Percentiles rank a stretch among this genome's conserved stretches.
phyloP scores from a whole-genome alignment of 2,888 invertebrate genomes.

The Choreutis nemorana region DNA sequence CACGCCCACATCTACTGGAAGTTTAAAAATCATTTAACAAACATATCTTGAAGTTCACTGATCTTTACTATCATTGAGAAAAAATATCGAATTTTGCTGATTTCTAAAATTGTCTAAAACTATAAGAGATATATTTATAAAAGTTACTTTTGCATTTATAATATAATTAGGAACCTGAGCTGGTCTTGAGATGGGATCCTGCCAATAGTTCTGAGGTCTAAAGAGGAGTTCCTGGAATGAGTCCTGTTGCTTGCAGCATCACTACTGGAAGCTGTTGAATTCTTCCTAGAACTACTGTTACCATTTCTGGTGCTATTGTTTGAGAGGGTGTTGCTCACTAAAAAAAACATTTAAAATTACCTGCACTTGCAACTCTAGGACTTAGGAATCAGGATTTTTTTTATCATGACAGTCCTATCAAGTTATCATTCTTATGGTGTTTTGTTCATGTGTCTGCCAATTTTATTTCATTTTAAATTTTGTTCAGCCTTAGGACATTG shows the following conservation, averaged over 20 bases:
- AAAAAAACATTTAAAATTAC: no score
- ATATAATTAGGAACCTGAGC: constrained; percentile 30
- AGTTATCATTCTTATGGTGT: no score
- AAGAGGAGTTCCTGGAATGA: constrained; percentile 85
- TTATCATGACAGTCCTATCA: no score
- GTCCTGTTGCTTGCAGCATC: constrained; percentile 43
- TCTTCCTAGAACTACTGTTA: constrained; percentile 44
- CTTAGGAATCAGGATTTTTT: no score
- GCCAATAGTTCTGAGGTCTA: constrained; percentile 73
- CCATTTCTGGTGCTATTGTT: constrained; percentile 29
- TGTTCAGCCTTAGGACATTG: no score
- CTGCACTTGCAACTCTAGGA: no score
- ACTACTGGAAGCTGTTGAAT: constrained; percentile 46
- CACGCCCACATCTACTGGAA: constrained; percentile 56
- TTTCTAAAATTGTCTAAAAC: background rate
- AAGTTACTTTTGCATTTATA: background rate
- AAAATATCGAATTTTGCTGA: background rate
- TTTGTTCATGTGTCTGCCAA: no score
- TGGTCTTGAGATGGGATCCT: constrained; percentile 60
- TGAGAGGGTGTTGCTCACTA: constrained; percentile 36
- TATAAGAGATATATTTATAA: background rate
- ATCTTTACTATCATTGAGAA: background rate
- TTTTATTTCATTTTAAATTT: no score
- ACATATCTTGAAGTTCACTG: background rate
- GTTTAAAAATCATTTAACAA: constrained; percentile 3